Conservation (phyloP, 1,140 invertebrate genomes). For the Uloborus diversus region DNA sequence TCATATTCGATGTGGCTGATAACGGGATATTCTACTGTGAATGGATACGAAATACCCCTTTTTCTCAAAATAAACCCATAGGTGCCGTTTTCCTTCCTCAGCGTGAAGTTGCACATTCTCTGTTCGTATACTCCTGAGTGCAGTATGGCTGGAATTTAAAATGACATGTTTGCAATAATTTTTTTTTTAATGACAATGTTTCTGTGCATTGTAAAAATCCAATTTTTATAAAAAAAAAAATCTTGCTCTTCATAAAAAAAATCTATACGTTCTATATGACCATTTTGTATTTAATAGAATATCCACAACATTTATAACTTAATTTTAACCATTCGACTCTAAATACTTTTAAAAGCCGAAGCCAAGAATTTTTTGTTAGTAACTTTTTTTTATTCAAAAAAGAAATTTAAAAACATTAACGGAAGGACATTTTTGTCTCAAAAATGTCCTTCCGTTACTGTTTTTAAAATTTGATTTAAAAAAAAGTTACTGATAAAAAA, state of each 20-base stretch:
- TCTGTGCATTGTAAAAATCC: background rate
- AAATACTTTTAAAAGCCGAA: too few relatives aligned
- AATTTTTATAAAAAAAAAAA: background rate
- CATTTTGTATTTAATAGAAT: too few relatives aligned
- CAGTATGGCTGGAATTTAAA: background rate
- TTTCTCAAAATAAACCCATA: constrained; percentile 28
- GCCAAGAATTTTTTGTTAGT: too few relatives aligned
- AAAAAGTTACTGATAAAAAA: too few relatives aligned
- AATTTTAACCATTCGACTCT: too few relatives aligned
- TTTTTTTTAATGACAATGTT: background rate
- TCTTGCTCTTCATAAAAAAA: background rate
- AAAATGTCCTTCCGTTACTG: too few relatives aligned
- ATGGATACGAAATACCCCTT: background rate
- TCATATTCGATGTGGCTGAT: background rate
- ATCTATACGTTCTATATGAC: too few relatives aligned
- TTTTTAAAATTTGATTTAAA: too few relatives aligned
- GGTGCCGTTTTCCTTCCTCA: constrained; percentile 7
- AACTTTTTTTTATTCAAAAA: too few relatives aligned
- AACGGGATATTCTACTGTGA: constrained; percentile 5
- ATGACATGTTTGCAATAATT: background rate
- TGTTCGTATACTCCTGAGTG: background rate
- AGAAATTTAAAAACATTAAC: too few relatives aligned
- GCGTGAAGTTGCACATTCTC: background rate
- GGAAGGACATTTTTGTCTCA: too few relatives aligned
- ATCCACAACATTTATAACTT: too few relatives aligned